A percentile compares a stretch with the other conserved stretches of the same genome.
Evolutionary conservation across 1,140 invertebrate species (phyloP).

Genomic region (Lucilia sericata): DNA sequence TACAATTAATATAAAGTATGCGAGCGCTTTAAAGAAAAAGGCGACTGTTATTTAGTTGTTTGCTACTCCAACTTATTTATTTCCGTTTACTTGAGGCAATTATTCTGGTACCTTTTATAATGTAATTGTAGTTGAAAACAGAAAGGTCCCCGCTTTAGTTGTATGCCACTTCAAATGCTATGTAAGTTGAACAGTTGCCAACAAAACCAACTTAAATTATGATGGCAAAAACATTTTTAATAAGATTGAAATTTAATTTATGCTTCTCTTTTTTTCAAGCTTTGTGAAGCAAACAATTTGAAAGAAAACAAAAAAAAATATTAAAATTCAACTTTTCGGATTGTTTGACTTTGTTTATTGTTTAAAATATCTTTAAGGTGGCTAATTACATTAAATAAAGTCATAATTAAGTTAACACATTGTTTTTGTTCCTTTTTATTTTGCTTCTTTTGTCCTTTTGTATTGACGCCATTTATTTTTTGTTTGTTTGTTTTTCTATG

Average conservation of each 20-base stretch:
- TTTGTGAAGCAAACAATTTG: too few species aligned
- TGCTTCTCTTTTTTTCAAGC: background rate
- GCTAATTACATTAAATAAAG: slow-evolving; percentile 39
- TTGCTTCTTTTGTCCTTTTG: background rate
- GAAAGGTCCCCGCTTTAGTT: background rate
- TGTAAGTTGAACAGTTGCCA: too few species aligned
- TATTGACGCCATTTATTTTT: slow-evolving; percentile 9
- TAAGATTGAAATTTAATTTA: slow-evolving; percentile 14
- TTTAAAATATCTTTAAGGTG: slow-evolving; percentile 24
- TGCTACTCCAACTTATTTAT: background rate
- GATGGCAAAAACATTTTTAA: background rate
- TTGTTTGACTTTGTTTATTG: slow-evolving; percentile 35
- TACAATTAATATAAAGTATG: too few species aligned
- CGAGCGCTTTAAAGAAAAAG: too few species aligned
- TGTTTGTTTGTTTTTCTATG: background rate
- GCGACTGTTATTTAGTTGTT: too few species aligned
- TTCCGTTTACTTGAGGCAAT: background rate
- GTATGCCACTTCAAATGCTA: too few species aligned
- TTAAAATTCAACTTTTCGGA: slow-evolving; percentile 1
- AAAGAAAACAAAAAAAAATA: background rate
- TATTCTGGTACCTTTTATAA: background rate
- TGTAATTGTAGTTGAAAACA: background rate
- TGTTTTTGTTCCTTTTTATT: background rate
- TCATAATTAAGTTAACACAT: slow-evolving; percentile 41
- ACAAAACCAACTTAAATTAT: too few species aligned